A percentile compares a stretch with the other conserved stretches of the same genome.
Evolutionary conservation across 2,113 vertebrate species (phyloP).

Genomic region (Amblyornis subalaris): DNA sequence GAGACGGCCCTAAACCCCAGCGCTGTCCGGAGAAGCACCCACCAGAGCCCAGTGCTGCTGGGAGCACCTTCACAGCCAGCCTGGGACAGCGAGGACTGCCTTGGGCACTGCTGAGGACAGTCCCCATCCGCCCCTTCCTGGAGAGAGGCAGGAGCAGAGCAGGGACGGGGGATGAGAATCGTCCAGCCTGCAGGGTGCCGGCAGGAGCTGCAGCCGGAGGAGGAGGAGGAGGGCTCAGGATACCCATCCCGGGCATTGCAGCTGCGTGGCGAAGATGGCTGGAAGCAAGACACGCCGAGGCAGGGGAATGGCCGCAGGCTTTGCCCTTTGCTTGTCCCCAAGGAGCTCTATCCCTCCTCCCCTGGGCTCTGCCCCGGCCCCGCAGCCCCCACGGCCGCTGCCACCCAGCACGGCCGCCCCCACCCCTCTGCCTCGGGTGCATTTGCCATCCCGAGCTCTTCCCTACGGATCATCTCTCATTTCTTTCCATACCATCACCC

Average conservation of each 20-base stretch:
- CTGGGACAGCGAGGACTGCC: not conserved
- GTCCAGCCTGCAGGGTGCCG: not conserved
- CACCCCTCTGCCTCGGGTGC: not conserved
- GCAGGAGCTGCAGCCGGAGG: not conserved
- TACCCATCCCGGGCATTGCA: not conserved
- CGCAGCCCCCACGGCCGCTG: not conserved
- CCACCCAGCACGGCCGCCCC: not conserved
- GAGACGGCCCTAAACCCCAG: not conserved
- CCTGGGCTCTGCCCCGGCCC: not conserved
- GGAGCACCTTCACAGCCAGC: not conserved
- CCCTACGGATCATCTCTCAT: not conserved
- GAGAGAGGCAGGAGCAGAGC: not conserved
- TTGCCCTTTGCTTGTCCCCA: not conserved
- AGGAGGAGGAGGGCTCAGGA: not conserved
- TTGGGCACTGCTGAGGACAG: not conserved
- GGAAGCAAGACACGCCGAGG: not conserved
- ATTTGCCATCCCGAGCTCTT: not conserved
- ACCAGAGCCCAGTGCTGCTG: not conserved
- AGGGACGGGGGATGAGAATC: not conserved
- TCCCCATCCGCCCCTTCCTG: not conserved
- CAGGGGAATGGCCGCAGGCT: not conserved
- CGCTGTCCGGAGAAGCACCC: not conserved
- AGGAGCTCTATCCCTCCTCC: not conserved
- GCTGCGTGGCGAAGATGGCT: rapidly evolving
- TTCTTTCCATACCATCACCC: not conserved